Evolutionary conservation across 2,797 vertebrate species (phyloP).

Genomic region (Gallirallus australis): DNA sequence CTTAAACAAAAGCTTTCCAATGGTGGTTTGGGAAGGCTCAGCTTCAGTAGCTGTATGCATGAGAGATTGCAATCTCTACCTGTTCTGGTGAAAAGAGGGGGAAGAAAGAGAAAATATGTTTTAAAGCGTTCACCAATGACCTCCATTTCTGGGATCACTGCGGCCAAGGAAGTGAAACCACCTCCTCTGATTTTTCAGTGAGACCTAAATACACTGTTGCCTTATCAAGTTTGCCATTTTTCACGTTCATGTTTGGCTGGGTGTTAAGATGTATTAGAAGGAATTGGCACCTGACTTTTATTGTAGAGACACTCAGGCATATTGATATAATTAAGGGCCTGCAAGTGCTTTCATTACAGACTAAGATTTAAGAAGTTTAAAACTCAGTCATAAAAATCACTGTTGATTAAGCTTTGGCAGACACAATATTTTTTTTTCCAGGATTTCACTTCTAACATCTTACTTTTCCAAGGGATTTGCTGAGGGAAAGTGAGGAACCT

Average conservation of each 20-base stretch:
- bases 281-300: neutral
- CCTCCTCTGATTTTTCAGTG: neutral
- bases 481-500: neutral
- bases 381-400: neutral
- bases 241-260: neutral
- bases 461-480: neutral
- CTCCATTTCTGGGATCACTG: neutral
- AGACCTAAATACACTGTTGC: neutral
- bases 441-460: neutral
- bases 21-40: neutral
- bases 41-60: neutral
- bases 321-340: constrained; percentile 13
- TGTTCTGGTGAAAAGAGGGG: neutral
- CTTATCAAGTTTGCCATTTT: neutral
- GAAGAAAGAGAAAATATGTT: neutral
- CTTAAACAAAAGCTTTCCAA: neutral
- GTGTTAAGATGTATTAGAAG: neutral
- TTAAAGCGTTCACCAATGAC: neutral
- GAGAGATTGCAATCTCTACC: neutral
- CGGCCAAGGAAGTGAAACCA: neutral
- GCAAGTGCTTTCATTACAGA: constrained; percentile 40
- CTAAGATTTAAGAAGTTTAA: constrained; percentile 5
- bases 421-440: neutral
- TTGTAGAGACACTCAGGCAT: neutral
- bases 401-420: constrained; percentile 33